phyloP scores from a whole-genome alignment of 1,140 invertebrate species.

The Metopolophium dirhodum region DNA sequence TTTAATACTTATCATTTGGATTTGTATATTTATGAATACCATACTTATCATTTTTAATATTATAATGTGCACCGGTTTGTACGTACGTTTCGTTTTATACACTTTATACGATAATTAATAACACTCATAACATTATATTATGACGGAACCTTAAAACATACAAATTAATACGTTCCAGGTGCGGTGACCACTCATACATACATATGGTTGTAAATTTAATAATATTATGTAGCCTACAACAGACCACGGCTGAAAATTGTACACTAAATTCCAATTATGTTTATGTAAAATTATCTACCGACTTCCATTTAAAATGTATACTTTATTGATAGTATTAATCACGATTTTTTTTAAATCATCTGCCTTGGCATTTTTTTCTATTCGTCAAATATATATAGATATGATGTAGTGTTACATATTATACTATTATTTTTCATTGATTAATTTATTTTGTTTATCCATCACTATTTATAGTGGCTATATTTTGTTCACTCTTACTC shows the following conservation, averaged over 20 bases:
- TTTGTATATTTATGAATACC: neutral
- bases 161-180: neutral
- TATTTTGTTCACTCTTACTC: neutral
- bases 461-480: neutral
- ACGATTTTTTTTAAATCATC: neutral
- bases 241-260: neutral
- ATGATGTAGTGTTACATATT: neutral
- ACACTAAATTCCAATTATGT: neutral
- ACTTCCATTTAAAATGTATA: neutral
- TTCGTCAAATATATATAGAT: neutral
- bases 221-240: neutral
- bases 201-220: neutral
- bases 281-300: neutral
- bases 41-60: neutral
- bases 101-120: neutral
- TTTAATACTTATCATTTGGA: neutral
- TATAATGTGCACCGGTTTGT: too few species aligned
- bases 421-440: constrained; percentile 1
- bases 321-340: neutral
- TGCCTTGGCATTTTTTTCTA: neutral
- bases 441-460: neutral
- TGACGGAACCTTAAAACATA: neutral
- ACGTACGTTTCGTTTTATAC: neutral
- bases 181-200: too few species aligned
- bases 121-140: neutral